Evolutionary conservation across 1,140 invertebrate species (phyloP).

Genomic region (Hylaeus volcanicus): DNA sequence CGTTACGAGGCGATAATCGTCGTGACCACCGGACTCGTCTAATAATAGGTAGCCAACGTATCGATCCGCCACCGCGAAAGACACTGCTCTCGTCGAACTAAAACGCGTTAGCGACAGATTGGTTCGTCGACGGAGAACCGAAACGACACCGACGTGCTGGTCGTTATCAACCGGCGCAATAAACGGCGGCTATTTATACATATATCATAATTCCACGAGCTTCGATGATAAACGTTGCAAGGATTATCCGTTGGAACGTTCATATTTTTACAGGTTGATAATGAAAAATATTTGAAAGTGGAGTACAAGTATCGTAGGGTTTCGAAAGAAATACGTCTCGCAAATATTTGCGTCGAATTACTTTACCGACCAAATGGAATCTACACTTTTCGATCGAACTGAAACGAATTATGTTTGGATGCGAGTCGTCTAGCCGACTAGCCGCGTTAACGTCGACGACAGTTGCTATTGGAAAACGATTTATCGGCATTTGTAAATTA

Average conservation of each 20-base stretch:
- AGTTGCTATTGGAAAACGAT: too few relatives aligned
- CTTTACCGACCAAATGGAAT: too few relatives aligned
- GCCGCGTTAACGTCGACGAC: too few relatives aligned
- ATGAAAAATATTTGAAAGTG: too few relatives aligned
- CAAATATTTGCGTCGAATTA: too few relatives aligned
- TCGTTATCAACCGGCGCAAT: slow-evolving; percentile 10
- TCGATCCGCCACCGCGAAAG: slow-evolving; percentile 51
- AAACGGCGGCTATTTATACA: slow-evolving; percentile 10
- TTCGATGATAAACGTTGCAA: not conserved
- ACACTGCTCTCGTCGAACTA: slow-evolving; percentile 19
- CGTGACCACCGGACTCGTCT: slow-evolving; percentile 46
- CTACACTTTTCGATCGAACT: too few relatives aligned
- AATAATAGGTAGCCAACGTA: slow-evolving; percentile 54
- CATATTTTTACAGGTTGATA: too few relatives aligned
- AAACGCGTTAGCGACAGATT: slow-evolving; percentile 6
- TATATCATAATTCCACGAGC: not conserved
- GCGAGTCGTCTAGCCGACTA: too few relatives aligned
- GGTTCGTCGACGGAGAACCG: not conserved
- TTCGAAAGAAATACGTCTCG: too few relatives aligned
- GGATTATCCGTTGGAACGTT: not conserved
- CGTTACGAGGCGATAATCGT: slow-evolving; percentile 47
- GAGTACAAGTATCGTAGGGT: too few relatives aligned
- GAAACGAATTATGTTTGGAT: too few relatives aligned
- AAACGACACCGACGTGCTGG: not conserved
- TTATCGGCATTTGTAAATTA: too few relatives aligned